phyloP scores from a whole-genome alignment of 1,140 invertebrate species.

The Sinella curviseta region DNA sequence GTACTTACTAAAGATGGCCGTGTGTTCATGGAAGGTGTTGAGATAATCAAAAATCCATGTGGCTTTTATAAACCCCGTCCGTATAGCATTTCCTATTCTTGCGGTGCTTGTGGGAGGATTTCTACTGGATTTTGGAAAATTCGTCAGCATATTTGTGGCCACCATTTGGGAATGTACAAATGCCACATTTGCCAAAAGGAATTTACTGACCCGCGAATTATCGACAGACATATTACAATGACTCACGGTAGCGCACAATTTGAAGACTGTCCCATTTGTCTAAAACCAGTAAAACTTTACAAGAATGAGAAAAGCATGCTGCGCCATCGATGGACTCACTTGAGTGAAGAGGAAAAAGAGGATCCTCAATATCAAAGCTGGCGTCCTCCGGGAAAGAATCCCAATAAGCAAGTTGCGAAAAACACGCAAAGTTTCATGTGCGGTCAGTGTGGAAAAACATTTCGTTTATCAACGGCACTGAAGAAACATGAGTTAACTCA shows the following conservation, averaged over 20 bases:
- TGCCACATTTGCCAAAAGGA: background rate
- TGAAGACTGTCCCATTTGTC: background rate
- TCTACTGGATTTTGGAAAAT: background rate
- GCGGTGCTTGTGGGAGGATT: background rate
- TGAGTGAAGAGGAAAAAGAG: background rate
- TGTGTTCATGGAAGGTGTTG: background rate
- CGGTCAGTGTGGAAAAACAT: background rate
- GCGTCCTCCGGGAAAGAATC: background rate
- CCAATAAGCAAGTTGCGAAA: background rate
- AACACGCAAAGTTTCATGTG: background rate
- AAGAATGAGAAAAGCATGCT: too few species aligned
- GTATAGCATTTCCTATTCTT: background rate
- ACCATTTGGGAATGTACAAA: constrained; percentile 13
- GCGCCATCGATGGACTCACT: background rate
- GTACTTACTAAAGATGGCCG: background rate
- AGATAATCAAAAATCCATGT: background rate
- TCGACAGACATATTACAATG: background rate
- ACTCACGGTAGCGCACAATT: background rate
- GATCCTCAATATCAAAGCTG: background rate
- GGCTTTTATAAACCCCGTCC: background rate
- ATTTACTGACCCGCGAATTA: background rate
- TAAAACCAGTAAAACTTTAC: background rate
- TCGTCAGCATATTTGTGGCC: background rate
- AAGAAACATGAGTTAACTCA: background rate
- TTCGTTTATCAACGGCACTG: background rate